Conservation (phyloP, 2,113 vertebrate species). For the Entosphenus tridentatus region DNA sequence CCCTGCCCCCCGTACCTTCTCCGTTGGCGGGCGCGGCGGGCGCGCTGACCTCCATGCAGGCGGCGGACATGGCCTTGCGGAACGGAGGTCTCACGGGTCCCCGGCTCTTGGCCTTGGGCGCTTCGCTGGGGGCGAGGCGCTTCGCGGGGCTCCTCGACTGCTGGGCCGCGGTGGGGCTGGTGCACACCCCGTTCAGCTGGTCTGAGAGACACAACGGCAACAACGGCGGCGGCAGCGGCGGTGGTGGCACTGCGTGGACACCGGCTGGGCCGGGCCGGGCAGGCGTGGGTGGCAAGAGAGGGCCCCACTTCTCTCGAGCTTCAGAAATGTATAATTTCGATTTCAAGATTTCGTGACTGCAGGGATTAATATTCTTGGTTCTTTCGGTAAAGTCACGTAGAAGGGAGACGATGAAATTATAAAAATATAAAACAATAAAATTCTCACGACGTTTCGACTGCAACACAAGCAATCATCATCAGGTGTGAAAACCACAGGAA, state of each 20-base stretch:
- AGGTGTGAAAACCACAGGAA: too few relatives aligned
- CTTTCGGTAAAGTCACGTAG: too few relatives aligned
- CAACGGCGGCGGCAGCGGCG: too few relatives aligned
- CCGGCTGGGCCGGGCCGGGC: neutral
- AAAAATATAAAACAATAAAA: too few relatives aligned
- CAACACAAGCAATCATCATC: too few relatives aligned
- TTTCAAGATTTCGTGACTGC: neutral
- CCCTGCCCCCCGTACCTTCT: slow-evolving; percentile 1
- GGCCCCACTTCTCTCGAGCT: neutral
- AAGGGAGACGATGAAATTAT: too few relatives aligned
- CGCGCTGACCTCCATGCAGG: slow-evolving; percentile 97
- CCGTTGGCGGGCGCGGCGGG: slow-evolving; percentile 44
- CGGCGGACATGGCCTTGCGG: slow-evolving; percentile 93
- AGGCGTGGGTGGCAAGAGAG: neutral
- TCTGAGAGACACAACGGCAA: slow-evolving; percentile 25
- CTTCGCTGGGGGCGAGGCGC: slow-evolving; percentile 52
- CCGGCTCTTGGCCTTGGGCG: slow-evolving; percentile 58
- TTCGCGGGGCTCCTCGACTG: slow-evolving; percentile 63
- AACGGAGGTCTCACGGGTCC: slow-evolving; percentile 77
- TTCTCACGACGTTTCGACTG: too few relatives aligned
- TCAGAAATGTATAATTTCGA: neutral
- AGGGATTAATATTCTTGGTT: too few relatives aligned
- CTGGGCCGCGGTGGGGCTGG: slow-evolving; percentile 50
- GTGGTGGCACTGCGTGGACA: slow-evolving; percentile 23
- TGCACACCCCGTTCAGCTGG: slow-evolving; percentile 92